A percentile compares a stretch with the other conserved stretches of the same genome.
Conservation (phyloP, 2,797 vertebrate genomes). For the Sebastes cheni region DNA sequence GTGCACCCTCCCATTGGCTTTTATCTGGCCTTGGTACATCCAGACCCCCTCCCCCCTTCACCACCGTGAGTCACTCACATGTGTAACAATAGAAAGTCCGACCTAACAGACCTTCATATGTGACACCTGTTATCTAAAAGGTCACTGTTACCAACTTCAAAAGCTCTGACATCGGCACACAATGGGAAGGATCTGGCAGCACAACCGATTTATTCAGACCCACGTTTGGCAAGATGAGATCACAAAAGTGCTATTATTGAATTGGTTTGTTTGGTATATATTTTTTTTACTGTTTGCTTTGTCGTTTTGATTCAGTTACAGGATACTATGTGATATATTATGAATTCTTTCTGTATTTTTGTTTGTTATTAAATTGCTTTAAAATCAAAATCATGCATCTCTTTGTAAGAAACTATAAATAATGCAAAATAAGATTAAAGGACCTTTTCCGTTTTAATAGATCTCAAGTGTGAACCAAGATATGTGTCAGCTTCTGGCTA, state of each 20-base stretch:
- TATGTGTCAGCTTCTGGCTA: neutral
- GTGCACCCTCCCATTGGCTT: constrained; percentile 30
- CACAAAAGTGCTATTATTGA: neutral
- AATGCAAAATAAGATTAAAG: neutral
- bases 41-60: neutral
- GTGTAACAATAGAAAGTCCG: constrained; percentile 53
- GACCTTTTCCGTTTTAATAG: neutral
- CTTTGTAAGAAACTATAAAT: neutral
- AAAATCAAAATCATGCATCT: neutral
- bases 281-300: neutral
- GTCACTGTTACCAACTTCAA: constrained; percentile 53
- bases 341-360: neutral
- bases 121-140: constrained; percentile 71
- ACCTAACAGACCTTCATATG: constrained; percentile 55
- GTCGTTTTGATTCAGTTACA: neutral
- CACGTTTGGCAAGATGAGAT: constrained; percentile 11
- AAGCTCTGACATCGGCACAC: constrained; percentile 45
- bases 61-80: constrained; percentile 9
- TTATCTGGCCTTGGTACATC: constrained; percentile 53
- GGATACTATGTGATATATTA: neutral
- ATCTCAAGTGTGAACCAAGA: neutral
- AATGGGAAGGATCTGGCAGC: constrained; percentile 16
- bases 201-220: constrained; percentile 16
- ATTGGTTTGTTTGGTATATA: neutral
- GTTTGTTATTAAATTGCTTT: neutral